These are phyloP conservation scores for Okamejei kenojei DNA, from an alignment of 2,797 vertebrate species.

Conservation along the genomic window DNA sequence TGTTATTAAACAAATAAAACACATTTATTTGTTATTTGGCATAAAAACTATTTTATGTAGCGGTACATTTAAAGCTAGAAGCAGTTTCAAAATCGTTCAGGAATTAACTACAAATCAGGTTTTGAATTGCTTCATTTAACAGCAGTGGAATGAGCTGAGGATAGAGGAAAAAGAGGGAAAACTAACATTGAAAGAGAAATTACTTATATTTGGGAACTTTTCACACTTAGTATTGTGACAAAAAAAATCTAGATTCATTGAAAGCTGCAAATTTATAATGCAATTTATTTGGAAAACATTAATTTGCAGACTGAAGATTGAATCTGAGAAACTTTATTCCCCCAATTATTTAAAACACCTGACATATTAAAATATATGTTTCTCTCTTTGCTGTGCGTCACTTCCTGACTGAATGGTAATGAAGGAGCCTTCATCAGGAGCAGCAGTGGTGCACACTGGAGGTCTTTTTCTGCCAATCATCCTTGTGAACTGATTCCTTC, in stretches of 20 bases:
- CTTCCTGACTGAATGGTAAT: neutral
- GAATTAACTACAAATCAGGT: neutral
- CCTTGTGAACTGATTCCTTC: neutral
- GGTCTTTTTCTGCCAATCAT: neutral
- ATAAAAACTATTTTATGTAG: neutral
- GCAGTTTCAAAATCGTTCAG: neutral
- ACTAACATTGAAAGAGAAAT: neutral
- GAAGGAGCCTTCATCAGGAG: neutral
- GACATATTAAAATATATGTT: neutral
- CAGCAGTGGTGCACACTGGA: neutral
- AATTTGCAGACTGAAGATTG: neutral
- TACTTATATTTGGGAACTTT: neutral
- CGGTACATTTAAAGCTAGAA: too few relatives aligned
- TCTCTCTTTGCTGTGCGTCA: neutral
- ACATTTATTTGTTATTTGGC: neutral
- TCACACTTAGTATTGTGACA: neutral
- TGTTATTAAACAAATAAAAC: neutral
- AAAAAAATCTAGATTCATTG: neutral
- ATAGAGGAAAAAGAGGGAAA: neutral
- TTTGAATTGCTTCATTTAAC: neutral
- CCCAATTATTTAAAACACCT: neutral
- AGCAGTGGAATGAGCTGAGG: neutral
- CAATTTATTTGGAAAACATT: neutral
- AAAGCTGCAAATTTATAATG: neutral
- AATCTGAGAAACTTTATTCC: neutral